phyloP scores from a whole-genome alignment of 2,797 vertebrate species.

The Rhabdophis nuchalis region DNA sequence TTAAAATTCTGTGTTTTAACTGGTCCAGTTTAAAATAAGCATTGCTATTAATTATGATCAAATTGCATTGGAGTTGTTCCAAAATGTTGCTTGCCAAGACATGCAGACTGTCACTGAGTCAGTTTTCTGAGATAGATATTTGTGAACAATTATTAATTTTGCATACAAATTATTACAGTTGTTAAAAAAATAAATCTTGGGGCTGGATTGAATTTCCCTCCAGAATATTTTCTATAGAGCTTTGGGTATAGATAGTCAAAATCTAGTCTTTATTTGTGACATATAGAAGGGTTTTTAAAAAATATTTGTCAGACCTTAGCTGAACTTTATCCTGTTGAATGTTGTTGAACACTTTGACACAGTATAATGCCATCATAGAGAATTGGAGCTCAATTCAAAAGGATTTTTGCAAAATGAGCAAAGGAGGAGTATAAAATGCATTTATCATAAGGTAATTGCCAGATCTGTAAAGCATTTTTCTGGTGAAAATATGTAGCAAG shows the following conservation, averaged over 20 bases:
- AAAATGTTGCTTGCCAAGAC: conserved; percentile 26
- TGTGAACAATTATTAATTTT: conserved; percentile 11
- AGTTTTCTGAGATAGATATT: conserved; percentile 6
- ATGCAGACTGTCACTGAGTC: conserved; percentile 1
- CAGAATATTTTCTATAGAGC: neutral
- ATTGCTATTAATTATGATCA: conserved; percentile 25
- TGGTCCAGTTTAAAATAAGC: conserved; percentile 1
- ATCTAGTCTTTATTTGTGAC: neutral
- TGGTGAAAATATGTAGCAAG: neutral
- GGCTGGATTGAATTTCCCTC: neutral
- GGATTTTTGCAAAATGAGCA: neutral
- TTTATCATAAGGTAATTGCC: neutral
- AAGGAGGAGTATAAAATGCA: neutral
- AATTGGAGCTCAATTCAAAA: neutral
- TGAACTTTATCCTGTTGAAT: neutral
- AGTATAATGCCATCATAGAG: neutral
- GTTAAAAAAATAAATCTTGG: neutral
- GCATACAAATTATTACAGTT: neutral
- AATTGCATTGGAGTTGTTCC: conserved; percentile 23
- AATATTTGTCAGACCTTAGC: neutral
- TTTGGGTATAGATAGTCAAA: neutral
- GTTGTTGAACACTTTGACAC: neutral
- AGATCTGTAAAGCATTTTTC: neutral
- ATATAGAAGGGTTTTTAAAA: neutral
- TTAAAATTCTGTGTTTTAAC: conserved; percentile 8